These are phyloP conservation scores for Hoplodrina ambigua DNA, from an alignment of 2,888 invertebrate species.

Conservation along the genomic window DNA sequence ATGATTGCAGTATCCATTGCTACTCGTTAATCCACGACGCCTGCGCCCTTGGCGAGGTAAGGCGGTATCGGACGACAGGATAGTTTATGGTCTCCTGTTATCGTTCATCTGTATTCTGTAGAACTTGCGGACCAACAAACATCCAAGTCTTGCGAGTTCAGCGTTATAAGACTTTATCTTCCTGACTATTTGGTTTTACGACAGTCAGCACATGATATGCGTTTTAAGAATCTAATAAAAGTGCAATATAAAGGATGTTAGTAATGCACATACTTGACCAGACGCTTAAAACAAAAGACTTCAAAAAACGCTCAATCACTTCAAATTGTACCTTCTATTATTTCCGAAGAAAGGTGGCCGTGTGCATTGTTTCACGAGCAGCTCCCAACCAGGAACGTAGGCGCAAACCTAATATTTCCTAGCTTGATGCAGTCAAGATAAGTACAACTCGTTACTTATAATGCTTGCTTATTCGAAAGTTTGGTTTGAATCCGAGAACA, in stretches of 20 bases:
- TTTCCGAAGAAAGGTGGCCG: slow-evolving; percentile 67
- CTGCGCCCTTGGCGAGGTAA: slow-evolving; percentile 34
- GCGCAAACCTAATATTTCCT: slow-evolving; percentile 66
- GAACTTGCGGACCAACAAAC: slow-evolving; percentile 50
- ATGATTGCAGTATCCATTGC: slow-evolving; percentile 34
- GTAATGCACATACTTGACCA: slow-evolving; percentile 1
- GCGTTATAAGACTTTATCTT: slow-evolving; percentile 44
- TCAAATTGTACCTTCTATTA: slow-evolving; percentile 50
- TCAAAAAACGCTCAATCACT: slow-evolving; percentile 38
- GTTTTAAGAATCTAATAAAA: slow-evolving; percentile 25
- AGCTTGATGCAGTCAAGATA: slow-evolving; percentile 66
- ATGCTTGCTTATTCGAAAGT: slow-evolving; percentile 51
- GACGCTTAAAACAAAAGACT: not conserved
- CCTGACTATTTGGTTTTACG: slow-evolving; percentile 33
- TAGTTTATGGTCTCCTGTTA: slow-evolving; percentile 82
- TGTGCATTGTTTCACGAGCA: slow-evolving; percentile 75
- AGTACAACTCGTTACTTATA: slow-evolving; percentile 58
- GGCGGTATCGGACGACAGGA: slow-evolving; percentile 77
- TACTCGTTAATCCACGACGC: slow-evolving; percentile 46
- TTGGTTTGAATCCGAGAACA: slow-evolving; percentile 53
- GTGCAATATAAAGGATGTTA: slow-evolving; percentile 13
- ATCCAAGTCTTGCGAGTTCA: slow-evolving; percentile 52
- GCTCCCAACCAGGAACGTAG: slow-evolving; percentile 67
- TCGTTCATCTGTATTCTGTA: slow-evolving; percentile 81
- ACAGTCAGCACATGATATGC: slow-evolving; percentile 8